These are phyloP conservation scores for Microchirus variegatus DNA, from an alignment of 2,797 vertebrate genomes.

Conservation along the genomic window DNA sequence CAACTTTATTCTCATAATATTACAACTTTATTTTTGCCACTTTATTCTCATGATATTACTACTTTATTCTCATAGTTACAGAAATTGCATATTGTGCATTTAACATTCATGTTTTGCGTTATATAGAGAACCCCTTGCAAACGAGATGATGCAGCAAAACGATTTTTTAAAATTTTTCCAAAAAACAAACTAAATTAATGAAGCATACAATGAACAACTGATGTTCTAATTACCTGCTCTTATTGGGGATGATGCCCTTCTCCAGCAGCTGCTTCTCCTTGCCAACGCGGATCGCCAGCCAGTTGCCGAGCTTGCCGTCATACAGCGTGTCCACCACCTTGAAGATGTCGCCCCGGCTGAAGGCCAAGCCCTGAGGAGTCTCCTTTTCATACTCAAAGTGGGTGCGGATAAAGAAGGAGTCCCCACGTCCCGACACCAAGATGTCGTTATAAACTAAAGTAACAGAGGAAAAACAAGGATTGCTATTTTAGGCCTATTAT, in stretches of 20 bases:
- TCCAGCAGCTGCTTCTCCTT: slow-evolving; percentile 89
- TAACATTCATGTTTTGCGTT: no score
- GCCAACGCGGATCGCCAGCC: slow-evolving; percentile 91
- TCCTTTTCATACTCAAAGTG: slow-evolving; percentile 98
- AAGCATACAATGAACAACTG: no score
- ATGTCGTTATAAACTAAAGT: slow-evolving; percentile 94
- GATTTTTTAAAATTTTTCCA: no score
- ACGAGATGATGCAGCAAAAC: no score
- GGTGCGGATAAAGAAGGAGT: slow-evolving; percentile 96
- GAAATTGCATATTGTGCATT: no score
- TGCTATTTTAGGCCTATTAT: no score
- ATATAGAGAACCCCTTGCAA: no score
- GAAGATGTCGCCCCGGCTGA: slow-evolving; percentile 92
- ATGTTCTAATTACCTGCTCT: slow-evolving; percentile 84
- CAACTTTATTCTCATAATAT: no score
- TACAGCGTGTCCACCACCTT: slow-evolving; percentile 96
- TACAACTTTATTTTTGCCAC: no score
- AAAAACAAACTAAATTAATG: no score
- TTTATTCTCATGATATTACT: no score
- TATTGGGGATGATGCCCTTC: slow-evolving; percentile 96
- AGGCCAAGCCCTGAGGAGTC: slow-evolving; percentile 88
- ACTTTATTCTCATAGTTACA: no score
- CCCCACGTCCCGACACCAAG: slow-evolving; percentile 91
- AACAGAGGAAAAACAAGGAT: neutral
- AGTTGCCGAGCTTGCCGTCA: slow-evolving; percentile 95